Base-by-base conservation (phyloP, 2,113 vertebrate species). In the Apteryx owenii region DNA sequence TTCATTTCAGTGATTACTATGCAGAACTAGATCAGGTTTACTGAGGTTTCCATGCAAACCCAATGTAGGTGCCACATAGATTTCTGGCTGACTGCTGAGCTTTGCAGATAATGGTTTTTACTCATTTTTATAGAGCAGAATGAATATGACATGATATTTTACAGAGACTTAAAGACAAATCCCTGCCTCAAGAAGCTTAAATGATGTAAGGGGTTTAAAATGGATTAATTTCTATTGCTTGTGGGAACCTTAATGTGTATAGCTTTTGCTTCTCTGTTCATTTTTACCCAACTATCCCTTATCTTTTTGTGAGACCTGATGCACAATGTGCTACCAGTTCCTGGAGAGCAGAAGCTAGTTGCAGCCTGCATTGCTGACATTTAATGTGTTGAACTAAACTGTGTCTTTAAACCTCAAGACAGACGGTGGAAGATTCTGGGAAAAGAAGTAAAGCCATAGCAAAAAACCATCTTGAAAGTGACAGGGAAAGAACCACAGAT, bases 121-220 rank as follows among this genome's bases (percentile, higher is more conserved):
- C 33, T 85, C 23, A 66, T 87, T 93, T 53, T 93, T 85, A 33
- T 50, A 44, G 29, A 89, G 13, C 36, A 82, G 70, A 95, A 86
- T 85, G 53, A 29, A 53, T 88, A 61, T 53, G 21, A 80, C 13
- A 66, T 36, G 14, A 54, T 88, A 82, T 92, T 91, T 95, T 91
- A 70, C 44, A 46, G 70, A 31, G 53, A 82, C 58, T 94, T 92
- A 87, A 66, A 82, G 75, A 73, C 20, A 97, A 89, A 89, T 94
- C 40, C 36, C 66, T 21, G 6, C 42, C 26, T 9, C 53, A 94
- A 77, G 73, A 86, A 89, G 73, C 62, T 91, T 91, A 92, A 89
- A 75, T 62, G 38, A 89, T 44, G 33, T 73, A 85, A 93, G 56
- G 18, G 72, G 66, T 92, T 93, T 87, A 50, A 89, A 90, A 89